A percentile compares a stretch with the other conserved stretches of the same genome.
Conservation (phyloP, 2,113 vertebrate species). For the Camelus dromedarius region DNA sequence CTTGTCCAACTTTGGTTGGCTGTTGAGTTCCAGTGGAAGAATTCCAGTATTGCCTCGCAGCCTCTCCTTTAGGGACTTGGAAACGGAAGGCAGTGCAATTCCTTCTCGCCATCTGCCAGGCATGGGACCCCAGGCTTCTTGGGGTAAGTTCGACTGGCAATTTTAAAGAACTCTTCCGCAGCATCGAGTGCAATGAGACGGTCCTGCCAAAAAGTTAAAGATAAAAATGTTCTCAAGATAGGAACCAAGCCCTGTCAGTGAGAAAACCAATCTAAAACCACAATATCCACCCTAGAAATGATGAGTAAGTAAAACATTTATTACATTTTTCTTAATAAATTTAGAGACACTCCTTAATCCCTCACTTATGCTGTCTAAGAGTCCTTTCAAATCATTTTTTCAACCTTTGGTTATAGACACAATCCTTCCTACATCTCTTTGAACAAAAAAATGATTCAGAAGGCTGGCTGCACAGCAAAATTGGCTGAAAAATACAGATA, state of each 20-base stretch:
- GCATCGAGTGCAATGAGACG: slow-evolving; percentile 94
- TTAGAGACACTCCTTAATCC: background rate
- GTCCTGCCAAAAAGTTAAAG: slow-evolving; percentile 86
- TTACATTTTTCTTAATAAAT: slow-evolving; percentile 19
- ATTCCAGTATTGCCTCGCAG: background rate
- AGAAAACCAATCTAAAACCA: slow-evolving; percentile 21
- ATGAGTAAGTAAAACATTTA: background rate
- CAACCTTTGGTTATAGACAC: background rate
- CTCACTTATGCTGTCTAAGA: background rate
- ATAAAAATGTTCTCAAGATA: background rate
- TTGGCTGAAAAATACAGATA: background rate
- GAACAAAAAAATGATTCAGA: background rate
- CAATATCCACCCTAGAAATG: background rate
- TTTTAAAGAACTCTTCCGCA: slow-evolving; percentile 93
- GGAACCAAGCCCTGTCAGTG: background rate
- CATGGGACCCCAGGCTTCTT: slow-evolving; percentile 78
- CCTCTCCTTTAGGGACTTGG: slow-evolving; percentile 73
- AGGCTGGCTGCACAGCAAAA: background rate
- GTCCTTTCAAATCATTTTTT: background rate
- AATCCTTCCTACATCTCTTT: background rate
- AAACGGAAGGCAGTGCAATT: background rate
- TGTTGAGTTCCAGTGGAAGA: background rate
- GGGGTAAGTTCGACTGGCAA: slow-evolving; percentile 91
- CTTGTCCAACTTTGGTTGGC: background rate
- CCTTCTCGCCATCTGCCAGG: slow-evolving; percentile 35